Evolutionary conservation across 1,140 invertebrate species (phyloP).

Genomic region (Centruroides vittatus): DNA sequence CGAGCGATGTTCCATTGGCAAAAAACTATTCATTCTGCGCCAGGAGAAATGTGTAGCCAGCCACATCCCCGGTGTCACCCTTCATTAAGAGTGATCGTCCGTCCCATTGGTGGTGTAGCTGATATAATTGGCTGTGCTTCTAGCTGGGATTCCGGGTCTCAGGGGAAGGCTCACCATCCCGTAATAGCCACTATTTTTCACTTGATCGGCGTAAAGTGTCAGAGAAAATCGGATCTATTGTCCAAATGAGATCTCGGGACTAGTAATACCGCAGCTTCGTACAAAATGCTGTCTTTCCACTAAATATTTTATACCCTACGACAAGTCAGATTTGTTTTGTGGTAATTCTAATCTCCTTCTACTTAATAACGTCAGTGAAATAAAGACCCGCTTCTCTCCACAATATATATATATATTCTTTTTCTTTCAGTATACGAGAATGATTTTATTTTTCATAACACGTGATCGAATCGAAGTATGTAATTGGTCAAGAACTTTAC

Average conservation of each 20-base stretch:
- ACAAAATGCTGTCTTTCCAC: slow-evolving; percentile 11
- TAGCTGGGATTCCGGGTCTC: slow-evolving; percentile 7
- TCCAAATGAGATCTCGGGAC: slow-evolving; percentile 15
- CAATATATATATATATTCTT: too few relatives aligned
- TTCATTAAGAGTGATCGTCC: slow-evolving; percentile 16
- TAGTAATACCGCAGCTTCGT: slow-evolving; percentile 13
- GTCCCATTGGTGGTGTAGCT: slow-evolving; percentile 7
- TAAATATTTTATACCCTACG: too few relatives aligned
- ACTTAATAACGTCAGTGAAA: too few relatives aligned
- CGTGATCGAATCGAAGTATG: too few relatives aligned
- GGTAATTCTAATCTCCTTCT: too few relatives aligned
- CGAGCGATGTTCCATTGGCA: too few relatives aligned
- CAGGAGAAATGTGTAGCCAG: neutral
- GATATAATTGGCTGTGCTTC: slow-evolving; percentile 15
- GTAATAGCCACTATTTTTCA: slow-evolving; percentile 19
- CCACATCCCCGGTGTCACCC: neutral
- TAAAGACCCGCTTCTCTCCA: too few relatives aligned
- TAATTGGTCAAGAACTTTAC: too few relatives aligned
- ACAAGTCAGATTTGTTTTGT: too few relatives aligned
- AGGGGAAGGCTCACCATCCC: neutral
- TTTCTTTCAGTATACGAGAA: too few relatives aligned
- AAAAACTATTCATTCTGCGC: too few relatives aligned
- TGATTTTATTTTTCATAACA: too few relatives aligned
- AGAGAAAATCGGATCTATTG: slow-evolving; percentile 16
- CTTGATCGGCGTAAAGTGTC: slow-evolving; percentile 16